phyloP scores from a whole-genome alignment of 2,888 invertebrate genomes.

The Scrobipalpa costella region DNA sequence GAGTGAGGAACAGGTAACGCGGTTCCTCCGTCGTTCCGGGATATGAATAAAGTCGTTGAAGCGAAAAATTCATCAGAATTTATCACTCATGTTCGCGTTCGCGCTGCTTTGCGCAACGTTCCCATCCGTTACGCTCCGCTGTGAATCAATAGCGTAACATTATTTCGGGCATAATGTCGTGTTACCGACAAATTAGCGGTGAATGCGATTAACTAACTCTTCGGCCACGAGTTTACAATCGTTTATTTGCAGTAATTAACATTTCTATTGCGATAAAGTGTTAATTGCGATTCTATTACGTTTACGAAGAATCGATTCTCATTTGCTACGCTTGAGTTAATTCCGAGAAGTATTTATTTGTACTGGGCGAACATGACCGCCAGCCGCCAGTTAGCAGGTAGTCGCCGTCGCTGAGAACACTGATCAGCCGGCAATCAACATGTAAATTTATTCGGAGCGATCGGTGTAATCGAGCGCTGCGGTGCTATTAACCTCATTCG shows the following conservation, averaged over 20 bases:
- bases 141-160: conserved; percentile 26
- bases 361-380: conserved; percentile 25
- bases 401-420: conserved; percentile 58
- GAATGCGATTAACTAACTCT: conserved; percentile 29
- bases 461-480: conserved; percentile 68
- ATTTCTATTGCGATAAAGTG: neutral
- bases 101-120: conserved; percentile 48
- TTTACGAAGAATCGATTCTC: conserved; percentile 16
- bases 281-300: conserved; percentile 26
- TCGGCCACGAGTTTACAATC: conserved; percentile 27
- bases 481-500: conserved; percentile 73
- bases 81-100: conserved; percentile 55
- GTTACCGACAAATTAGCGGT: conserved; percentile 33
- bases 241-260: conserved; percentile 29
- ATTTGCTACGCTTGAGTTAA: neutral
- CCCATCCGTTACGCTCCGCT: conserved; percentile 32
- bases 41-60: conserved; percentile 72
- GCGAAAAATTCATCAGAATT: conserved; percentile 69
- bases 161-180: conserved; percentile 22
- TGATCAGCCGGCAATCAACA: conserved; percentile 70
- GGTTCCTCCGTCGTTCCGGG: conserved; percentile 46
- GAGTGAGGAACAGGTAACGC: conserved; percentile 61
- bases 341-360: conserved; percentile 28
- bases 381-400: conserved; percentile 41
- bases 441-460: conserved; percentile 77